Base-by-base conservation (phyloP, 2,797 vertebrate genomes). In the Peromyscus aztecus region DNA sequence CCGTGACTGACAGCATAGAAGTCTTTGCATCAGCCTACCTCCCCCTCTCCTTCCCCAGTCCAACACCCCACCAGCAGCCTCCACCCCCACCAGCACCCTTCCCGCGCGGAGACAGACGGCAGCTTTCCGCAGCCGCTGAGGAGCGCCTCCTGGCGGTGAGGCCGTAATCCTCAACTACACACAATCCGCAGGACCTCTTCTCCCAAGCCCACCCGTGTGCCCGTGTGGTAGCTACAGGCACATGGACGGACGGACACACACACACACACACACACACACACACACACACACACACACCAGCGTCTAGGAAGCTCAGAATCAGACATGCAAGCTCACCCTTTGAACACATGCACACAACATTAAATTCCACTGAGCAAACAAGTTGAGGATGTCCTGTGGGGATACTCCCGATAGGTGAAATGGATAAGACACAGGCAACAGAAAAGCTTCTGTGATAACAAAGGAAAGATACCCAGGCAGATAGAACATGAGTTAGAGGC, bases 71-170 rank as follows among this genome's bases (percentile, higher is more conserved):
- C 65, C 76, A 40, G 34, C n/a, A 67, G 14, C 40, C 61, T 37
- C 24, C 65, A 11, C 78, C 49, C 31, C 73, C 82, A 40, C 71
- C 83, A 57, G 91, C 91, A 65, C 61, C 89, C 94, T 97, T 96
- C 96, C 92, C 67, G 96, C 89, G 78, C 69, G 34, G 71, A 90
- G 83, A 96, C 43, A 57, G 73, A 95, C 94, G 31, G 1, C 93
- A 86, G 88, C 85, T 89, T 81, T 73, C 91, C 19, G 49, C 84
- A 94, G 90, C 61, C 57, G 43, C 96, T 27, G 43, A 92, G 78
- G 85, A 92, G 97, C 97, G 97, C 97, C 97, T 96, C 97, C 97
- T 97, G 96, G 97, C 67, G 97, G 96, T 69, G 77, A 3, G n/a
- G 88, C n/a, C 71, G 37, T 94, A 94, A 89, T 69, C 76, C 82